phyloP scores from a whole-genome alignment of 2,888 invertebrate genomes.

The Epicampocera succincta region DNA sequence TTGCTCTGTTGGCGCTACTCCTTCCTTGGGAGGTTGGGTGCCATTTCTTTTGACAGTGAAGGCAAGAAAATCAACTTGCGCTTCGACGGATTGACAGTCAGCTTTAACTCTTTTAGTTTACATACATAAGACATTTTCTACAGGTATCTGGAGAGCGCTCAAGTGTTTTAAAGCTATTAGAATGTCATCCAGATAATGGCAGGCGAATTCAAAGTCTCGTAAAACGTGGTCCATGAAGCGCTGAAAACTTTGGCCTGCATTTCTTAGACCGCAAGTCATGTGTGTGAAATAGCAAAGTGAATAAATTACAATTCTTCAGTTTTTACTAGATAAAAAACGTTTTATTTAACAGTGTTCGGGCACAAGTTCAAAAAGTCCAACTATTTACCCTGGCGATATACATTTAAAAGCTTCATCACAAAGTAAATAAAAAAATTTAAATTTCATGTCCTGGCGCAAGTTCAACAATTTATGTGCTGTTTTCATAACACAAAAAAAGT shows the following conservation, averaged over 20 bases:
- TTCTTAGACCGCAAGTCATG: constrained; percentile 61
- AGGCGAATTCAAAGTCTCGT: constrained; percentile 57
- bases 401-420: too few species aligned
- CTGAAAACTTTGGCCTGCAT: constrained; percentile 66
- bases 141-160: constrained; percentile 69
- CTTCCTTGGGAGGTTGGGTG: constrained; percentile 53
- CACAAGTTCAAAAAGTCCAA: too few species aligned
- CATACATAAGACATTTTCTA: constrained; percentile 69
- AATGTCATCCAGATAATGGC: constrained; percentile 74
- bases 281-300: too few species aligned
- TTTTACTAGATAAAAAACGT: too few species aligned
- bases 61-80: constrained; percentile 65
- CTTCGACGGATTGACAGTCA: constrained; percentile 70
- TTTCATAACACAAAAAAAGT: too few species aligned
- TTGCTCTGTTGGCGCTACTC: constrained; percentile 59
- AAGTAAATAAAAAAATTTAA: too few species aligned
- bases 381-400: too few species aligned
- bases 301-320: too few species aligned
- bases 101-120: constrained; percentile 68
- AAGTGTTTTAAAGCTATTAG: constrained; percentile 70
- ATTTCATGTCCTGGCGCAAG: too few species aligned
- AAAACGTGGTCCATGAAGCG: constrained; percentile 59
- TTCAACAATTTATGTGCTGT: too few species aligned
- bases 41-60: constrained; percentile 50
- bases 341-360: too few species aligned